A percentile compares a stretch with the other conserved stretches of the same genome.
Conservation (phyloP, 2,888 invertebrate genomes). For the Ophraella communa region DNA sequence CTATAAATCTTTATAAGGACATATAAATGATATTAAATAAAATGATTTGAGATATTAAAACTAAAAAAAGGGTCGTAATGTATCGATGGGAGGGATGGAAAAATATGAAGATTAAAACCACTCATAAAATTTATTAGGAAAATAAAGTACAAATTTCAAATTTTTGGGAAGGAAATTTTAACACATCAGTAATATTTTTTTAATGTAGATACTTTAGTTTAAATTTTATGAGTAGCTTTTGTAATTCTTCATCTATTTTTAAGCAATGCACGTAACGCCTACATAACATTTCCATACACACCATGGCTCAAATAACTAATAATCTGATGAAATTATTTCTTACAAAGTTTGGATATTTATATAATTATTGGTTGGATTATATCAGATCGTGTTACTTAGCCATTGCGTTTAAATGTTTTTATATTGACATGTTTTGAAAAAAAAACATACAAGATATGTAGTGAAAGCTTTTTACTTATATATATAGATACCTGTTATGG, state of each 20-base stretch:
- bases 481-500: constrained; percentile 70
- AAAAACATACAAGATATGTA: constrained; percentile 17
- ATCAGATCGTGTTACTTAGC: not conserved
- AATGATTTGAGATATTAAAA: constrained; percentile 37
- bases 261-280: constrained; percentile 37
- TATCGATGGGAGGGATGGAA: constrained; percentile 15
- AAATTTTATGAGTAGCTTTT: constrained; percentile 1
- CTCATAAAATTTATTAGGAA: not conserved
- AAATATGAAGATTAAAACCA: constrained; percentile 18
- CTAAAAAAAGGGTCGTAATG: constrained; percentile 27
- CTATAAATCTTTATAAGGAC: constrained; percentile 25
- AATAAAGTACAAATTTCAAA: not conserved
- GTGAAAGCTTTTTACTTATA: not conserved
- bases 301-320: not conserved
- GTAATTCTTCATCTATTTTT: constrained; percentile 7
- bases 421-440: constrained; percentile 12
- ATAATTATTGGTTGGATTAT: not conserved
- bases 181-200: no score
- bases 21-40: constrained; percentile 32
- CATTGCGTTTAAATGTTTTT: constrained; percentile 5
- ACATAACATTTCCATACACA: constrained; percentile 29
- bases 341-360: not conserved
- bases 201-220: not conserved
- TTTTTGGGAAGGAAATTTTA: no score
- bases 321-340: not conserved